Percentiles rank a stretch among this genome's conserved stretches.
phyloP scores from a whole-genome alignment of 1,140 invertebrate species.

The Cotesia vestalis region DNA sequence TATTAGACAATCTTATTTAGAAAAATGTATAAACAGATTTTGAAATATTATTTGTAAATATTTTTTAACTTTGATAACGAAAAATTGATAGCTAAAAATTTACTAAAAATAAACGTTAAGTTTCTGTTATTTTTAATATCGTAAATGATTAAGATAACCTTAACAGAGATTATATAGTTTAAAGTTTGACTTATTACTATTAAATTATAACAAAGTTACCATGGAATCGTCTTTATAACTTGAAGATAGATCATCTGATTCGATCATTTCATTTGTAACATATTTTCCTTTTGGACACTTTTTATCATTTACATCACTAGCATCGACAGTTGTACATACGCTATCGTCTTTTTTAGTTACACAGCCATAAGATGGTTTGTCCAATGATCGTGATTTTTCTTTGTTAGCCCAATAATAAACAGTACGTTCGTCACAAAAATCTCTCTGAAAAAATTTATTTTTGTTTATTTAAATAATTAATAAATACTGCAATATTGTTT shows the following conservation, averaged over 20 bases:
- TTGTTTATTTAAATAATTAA: constrained; percentile 30
- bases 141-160: no score
- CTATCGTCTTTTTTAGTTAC: constrained; percentile 55
- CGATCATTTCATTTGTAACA: constrained; percentile 63
- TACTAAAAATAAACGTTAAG: no score
- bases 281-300: constrained; percentile 55
- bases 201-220: constrained; percentile 47
- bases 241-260: constrained; percentile 58
- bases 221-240: constrained; percentile 64
- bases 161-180: no score
- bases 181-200: no score
- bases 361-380: constrained; percentile 56
- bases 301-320: constrained; percentile 51
- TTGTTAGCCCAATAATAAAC: constrained; percentile 61
- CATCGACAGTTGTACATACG: constrained; percentile 43
- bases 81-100: no score
- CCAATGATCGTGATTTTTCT: constrained; percentile 60
- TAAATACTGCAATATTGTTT: constrained; percentile 25
- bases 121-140: no score
- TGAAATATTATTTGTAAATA: no score
- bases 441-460: constrained; percentile 43
- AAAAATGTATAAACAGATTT: no score
- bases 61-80: no score
- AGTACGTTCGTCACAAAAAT: constrained; percentile 55
- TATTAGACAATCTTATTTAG: no score